These are phyloP conservation scores for Bryconaethiops microstoma DNA, from an alignment of 2,797 vertebrate species.

Conservation along the genomic window DNA sequence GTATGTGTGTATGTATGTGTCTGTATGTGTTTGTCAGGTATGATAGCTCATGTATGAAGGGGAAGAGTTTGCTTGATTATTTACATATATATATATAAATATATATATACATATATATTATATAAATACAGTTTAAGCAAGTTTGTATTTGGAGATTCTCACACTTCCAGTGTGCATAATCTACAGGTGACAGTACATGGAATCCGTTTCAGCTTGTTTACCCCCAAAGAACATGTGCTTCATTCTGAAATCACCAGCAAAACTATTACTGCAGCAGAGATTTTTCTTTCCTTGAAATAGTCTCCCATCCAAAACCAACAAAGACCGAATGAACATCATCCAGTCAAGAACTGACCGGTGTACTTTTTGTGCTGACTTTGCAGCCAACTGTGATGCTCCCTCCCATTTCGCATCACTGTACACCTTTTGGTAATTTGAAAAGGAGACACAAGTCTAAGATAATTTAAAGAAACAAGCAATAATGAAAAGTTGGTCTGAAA, in stretches of 20 bases:
- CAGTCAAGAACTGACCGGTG: conserved; percentile 47
- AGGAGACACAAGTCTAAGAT: conserved; percentile 51
- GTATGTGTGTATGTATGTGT: conserved; percentile 36
- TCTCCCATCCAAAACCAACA: conserved; percentile 17
- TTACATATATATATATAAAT: conserved; percentile 30
- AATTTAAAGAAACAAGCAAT: conserved; percentile 73
- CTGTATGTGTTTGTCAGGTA: conserved; percentile 35
- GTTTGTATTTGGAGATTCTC: conserved; percentile 48
- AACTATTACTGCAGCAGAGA: conserved; percentile 49
- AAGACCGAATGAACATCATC: conserved; percentile 30
- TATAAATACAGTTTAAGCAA: conserved; percentile 46
- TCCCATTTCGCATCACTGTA: conserved; percentile 40
- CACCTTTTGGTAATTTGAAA: background rate
- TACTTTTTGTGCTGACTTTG: conserved; percentile 57
- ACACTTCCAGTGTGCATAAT: conserved; percentile 21
- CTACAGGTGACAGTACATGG: conserved; percentile 38
- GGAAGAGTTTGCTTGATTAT: conserved; percentile 38
- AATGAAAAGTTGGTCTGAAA: conserved; percentile 68
- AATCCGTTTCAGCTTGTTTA: conserved; percentile 66
- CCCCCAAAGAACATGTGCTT: conserved; percentile 77
- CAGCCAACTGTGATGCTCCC: conserved; percentile 56
- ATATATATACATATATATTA: conserved; percentile 32
- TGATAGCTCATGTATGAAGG: conserved; percentile 31
- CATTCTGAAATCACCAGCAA: conserved; percentile 83
- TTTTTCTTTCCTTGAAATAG: conserved; percentile 16